Base-by-base conservation (phyloP, 2,888 invertebrate genomes). In the Pyrochroa serraticornis region DNA sequence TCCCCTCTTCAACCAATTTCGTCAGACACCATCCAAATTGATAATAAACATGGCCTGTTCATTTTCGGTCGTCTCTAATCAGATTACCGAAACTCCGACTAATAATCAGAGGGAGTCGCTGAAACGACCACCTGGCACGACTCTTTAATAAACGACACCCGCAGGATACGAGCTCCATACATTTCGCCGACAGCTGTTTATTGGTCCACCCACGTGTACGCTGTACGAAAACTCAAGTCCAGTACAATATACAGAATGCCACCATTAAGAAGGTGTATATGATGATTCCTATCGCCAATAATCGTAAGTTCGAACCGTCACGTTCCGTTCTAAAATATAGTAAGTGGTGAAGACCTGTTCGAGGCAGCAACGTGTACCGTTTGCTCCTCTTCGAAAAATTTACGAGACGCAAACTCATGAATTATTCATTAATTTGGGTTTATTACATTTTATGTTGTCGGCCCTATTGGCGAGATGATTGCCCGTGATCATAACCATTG, bases 41-140 rank as follows among this genome's bases (percentile, higher is more conserved):
- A 22, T 22, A 22, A 22, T 22, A 22, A 22, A 22, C 22, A 43
- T 36, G 35, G 31, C 31, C 34, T 14, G 33, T 52, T 38, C 45
- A 44, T 45, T 52, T 35, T n/a, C 14, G 13, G 22, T 41, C 47
- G 14, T 49, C 37, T 52, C 45, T 22, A 22, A 22, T 22, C 22
- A 22, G 22, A 22, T 22, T 22, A 22, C 22, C n/a, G 22, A 5
- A 3, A 3, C 22, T 3, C 22, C 22, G 22, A 22, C 22, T 5
- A 22, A 22, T 22, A 22, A 22, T 22, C 22, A 22, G 22, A 22
- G 22, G 22, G 22, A 50, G 43, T 43, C 36, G 39, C 57, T 45
- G 45, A 57, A 57, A 57, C 50, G 45, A 50, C 57, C 57, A 57
- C 57, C 57, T 57, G 57, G 57, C 50, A 57, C 33, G 45, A 43